Evolutionary conservation across 2,797 vertebrate species (phyloP), one percentile per base, ranked within the genome.

Genomic region (Mastacembelus armatus): DNA sequence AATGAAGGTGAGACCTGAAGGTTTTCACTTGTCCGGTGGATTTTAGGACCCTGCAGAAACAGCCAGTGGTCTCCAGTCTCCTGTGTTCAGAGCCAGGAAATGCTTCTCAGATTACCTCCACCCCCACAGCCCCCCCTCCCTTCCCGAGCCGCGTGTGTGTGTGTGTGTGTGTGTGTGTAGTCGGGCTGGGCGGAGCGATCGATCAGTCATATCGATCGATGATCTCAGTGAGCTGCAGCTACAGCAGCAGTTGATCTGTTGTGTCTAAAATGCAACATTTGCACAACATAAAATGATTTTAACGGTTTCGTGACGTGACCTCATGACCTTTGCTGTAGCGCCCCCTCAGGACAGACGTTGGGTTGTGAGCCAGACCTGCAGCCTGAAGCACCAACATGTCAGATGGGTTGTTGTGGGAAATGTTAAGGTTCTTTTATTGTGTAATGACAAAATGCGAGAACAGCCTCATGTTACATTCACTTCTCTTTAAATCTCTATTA

Each of bases 41-140:
- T 54, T 0, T 59, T 72, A 80, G 63, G 77, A 80, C 77, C 77
- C 74, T 50, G 74, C 40, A 4, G 61, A 69, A 49, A 44, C 66
- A 39, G 44, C 35, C 26, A 14, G 26, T 12, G 50, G 24, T 38
- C 39, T 29, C 51, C 49, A 45, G 35, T 44, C 58, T 27, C 48
- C 64, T 39, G 44, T 66, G n/a, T 81, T 71, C 47, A 80, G 47
- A 74, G 66, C 67, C 61, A 86, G 87, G 81, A 90, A 88, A 80
- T 71, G 60, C 77, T 62, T 80, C 71, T 78, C 59, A 40, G 16
- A 51, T 83, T 67, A 74, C 65, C 32, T 24, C 77, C 52, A 16
- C 43, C 33, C 35, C n/a, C n/a, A n/a, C n/a, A n/a, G n/a, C n/a
- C n/a, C n/a, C n/a, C n/a, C n/a, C n/a, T n/a, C 39, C 68, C 45